Evolutionary conservation across 2,113 vertebrate species (phyloP), one percentile per base, ranked within the genome.

Genomic region (Patagioenas fasciata): DNA sequence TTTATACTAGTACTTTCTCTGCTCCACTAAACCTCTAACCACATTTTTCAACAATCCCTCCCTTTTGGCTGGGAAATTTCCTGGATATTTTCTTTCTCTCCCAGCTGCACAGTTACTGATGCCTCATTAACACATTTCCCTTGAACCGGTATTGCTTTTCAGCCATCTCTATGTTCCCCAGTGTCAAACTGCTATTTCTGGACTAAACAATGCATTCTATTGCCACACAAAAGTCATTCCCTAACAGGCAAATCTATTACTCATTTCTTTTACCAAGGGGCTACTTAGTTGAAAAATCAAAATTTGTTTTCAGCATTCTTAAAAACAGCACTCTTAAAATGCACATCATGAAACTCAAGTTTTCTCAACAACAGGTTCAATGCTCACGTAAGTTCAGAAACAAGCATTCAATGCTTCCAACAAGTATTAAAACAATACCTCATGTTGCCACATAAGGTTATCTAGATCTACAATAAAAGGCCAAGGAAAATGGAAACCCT

Each of bases 361-460:
- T 85, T 80, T 90, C 74, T 86, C 85, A 94, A 87, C 42, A 95
- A 32, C 18, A 54, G 53, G 29, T 85, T 56, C 54, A 53, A 26
- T 48, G 34, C 21, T 79, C 10, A 73, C 25, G 17, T 31, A 69
- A 0, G 0, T 61, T 40, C 19, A 60, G 25, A 88, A 88, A 42
- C 0, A 2, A 89, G 36, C 13, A 82, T 24, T 25, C n/a, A 80
- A 11, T 86, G 21, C 31, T 70, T 93, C 20, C 73, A 81, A 91
- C 84, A 70, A 66, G 64, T 73, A 93, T 91, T 91, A 91, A 96
- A 87, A 83, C 18, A 82, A 73, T 80, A 38, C 34, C 44, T 85
- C 38, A 93, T 34, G 16, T 74, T 85, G 56, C 61, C 58, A 74
- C 25, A 32, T 50, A 77, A 82, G 70, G 56, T 28, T 80, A 67